These are phyloP conservation scores for Tenthredo scrophulariae DNA, from an alignment of 2,888 invertebrate species.

Conservation along the genomic window DNA sequence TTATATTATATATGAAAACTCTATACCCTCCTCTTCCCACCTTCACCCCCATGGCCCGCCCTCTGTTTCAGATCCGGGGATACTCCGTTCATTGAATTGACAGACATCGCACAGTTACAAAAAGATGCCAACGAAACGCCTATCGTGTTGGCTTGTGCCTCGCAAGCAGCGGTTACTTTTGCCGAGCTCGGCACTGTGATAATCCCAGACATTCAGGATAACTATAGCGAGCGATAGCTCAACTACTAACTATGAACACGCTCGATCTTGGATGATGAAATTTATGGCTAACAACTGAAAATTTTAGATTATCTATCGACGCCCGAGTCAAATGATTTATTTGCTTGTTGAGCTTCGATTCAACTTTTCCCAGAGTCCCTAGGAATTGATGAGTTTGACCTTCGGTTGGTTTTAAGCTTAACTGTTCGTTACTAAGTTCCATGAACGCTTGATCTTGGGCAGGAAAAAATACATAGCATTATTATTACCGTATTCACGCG, in stretches of 20 bases:
- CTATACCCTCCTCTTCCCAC: constrained; percentile 14
- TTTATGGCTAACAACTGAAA: no score
- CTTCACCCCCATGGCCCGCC: not conserved
- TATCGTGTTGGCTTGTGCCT: constrained; percentile 72
- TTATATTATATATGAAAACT: constrained; percentile 12
- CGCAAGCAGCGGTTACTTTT: constrained; percentile 71
- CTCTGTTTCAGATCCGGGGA: constrained; percentile 67
- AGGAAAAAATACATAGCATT: no score
- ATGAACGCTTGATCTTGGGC: no score
- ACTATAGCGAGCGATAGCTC: not conserved
- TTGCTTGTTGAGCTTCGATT: no score
- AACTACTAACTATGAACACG: not conserved
- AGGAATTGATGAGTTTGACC: no score
- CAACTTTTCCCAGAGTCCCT: no score
- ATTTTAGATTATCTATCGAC: no score
- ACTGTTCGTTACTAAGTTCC: no score
- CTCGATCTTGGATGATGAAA: not conserved
- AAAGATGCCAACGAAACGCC: constrained; percentile 71
- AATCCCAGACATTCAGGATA: constrained; percentile 66
- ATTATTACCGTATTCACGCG: no score
- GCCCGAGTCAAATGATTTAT: no score
- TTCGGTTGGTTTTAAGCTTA: no score
- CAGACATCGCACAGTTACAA: constrained; percentile 71
- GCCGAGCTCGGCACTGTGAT: constrained; percentile 71
- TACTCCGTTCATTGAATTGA: constrained; percentile 66